phyloP scores from a whole-genome alignment of 1,140 invertebrate species.

The Drosophila nigromelanica region DNA sequence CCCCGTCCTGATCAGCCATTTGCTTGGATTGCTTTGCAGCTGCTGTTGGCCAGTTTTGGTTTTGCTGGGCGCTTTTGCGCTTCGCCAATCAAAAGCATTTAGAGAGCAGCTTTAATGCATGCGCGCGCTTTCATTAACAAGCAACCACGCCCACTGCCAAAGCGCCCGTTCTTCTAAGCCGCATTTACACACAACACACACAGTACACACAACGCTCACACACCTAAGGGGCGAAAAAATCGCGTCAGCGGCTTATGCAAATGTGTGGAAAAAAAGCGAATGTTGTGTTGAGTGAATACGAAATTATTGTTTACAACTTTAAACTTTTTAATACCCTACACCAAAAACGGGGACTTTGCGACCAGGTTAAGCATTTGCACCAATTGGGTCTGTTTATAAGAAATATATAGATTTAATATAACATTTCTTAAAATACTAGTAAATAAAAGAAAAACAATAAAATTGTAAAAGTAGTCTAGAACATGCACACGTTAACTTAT shows the following conservation, averaged over 20 bases:
- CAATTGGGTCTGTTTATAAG: too few relatives aligned
- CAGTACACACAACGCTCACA: conserved; percentile 12
- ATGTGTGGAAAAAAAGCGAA: conserved; percentile 63
- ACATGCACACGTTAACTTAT: too few relatives aligned
- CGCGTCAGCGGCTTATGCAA: conserved; percentile 81
- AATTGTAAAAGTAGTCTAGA: neutral
- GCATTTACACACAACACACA: conserved; percentile 52
- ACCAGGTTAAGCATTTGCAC: neutral
- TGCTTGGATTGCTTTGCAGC: conserved; percentile 29
- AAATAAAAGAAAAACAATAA: too few relatives aligned
- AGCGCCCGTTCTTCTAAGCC: conserved; percentile 58
- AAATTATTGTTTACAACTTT: conserved; percentile 83
- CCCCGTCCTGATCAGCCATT: neutral
- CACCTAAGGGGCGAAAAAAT: conserved; percentile 58
- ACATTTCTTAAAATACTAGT: too few relatives aligned
- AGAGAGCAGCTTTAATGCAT: conserved; percentile 76
- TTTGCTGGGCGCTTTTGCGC: conserved; percentile 70
- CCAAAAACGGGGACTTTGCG: neutral
- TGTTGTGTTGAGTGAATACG: conserved; percentile 77
- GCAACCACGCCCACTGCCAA: conserved; percentile 56
- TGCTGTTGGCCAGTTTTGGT: conserved; percentile 36
- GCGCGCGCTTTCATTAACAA: conserved; percentile 80
- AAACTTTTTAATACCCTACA: conserved; percentile 69
- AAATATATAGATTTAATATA: too few relatives aligned
- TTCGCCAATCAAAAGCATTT: conserved; percentile 80